These are phyloP conservation scores for Cinclus mexicanus DNA, from an alignment of 2,113 vertebrate species.

Conservation along the genomic window DNA sequence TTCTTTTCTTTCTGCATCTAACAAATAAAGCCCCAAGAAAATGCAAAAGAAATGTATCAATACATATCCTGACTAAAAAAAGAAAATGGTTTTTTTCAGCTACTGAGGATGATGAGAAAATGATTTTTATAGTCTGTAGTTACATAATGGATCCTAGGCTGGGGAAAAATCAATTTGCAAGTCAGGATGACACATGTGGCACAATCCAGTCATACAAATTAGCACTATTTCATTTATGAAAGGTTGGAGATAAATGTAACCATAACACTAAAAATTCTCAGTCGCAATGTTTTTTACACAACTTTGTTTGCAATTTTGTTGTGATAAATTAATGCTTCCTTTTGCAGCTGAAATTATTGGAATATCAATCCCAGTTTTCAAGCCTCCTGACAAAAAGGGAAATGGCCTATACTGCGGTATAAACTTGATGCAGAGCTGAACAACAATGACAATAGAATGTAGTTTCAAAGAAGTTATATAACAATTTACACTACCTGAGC, in stretches of 20 bases:
- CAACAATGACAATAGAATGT: background rate
- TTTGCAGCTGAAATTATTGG: background rate
- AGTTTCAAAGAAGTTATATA: background rate
- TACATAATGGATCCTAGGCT: background rate
- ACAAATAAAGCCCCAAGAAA: conserved; percentile 37
- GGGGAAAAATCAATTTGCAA: background rate
- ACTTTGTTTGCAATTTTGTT: background rate
- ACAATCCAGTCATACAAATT: background rate
- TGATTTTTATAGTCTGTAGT: background rate
- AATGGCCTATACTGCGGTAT: background rate
- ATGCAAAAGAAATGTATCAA: conserved; percentile 22
- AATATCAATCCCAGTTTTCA: background rate
- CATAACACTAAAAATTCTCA: background rate
- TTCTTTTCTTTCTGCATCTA: conserved; percentile 61
- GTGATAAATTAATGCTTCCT: background rate
- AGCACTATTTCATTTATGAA: background rate
- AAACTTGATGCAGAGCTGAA: background rate
- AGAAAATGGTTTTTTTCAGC: background rate
- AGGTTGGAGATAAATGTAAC: background rate
- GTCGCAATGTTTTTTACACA: background rate
- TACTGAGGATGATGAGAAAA: background rate
- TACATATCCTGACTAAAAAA: background rate
- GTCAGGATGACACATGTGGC: background rate
- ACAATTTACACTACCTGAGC: background rate
- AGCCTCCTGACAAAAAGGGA: background rate